Percentiles rank a stretch among this genome's conserved stretches.
These are phyloP conservation scores for Onchidella celtica DNA, from an alignment of 2,888 invertebrate species.

Conservation along the genomic window DNA sequence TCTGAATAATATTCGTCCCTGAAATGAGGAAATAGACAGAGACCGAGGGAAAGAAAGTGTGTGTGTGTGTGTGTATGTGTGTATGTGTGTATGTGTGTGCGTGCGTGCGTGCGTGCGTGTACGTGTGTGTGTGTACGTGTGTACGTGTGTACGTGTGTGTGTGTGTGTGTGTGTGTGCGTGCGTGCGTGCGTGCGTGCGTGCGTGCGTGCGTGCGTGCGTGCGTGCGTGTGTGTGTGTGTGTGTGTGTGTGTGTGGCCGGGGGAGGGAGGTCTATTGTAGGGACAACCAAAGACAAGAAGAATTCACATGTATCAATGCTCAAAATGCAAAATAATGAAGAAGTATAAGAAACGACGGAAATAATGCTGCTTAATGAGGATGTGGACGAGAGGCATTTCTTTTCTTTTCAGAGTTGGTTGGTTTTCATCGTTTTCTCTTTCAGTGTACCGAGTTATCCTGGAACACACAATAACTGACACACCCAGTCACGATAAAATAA, in stretches of 20 bases:
- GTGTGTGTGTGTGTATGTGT: slow-evolving; percentile 1
- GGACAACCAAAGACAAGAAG: too few relatives aligned
- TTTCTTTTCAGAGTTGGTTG: too few relatives aligned
- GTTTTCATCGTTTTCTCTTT: too few relatives aligned
- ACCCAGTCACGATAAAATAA: too few relatives aligned
- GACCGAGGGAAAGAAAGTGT: not conserved
- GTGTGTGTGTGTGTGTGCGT: slow-evolving; percentile 31
- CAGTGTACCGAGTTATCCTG: too few relatives aligned
- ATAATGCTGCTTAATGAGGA: too few relatives aligned
- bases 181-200: slow-evolving; percentile 20
- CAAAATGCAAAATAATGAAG: too few relatives aligned
- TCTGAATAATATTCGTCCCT: not conserved
- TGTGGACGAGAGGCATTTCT: too few relatives aligned
- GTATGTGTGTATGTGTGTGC: not conserved
- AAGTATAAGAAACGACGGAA: too few relatives aligned
- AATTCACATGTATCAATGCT: too few relatives aligned
- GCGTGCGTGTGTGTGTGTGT: slow-evolving; percentile 30
- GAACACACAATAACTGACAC: too few relatives aligned
- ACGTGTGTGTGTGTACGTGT: not conserved
- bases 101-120: not conserved
- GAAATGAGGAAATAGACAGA: not conserved
- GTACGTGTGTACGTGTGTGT: not conserved
- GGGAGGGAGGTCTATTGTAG: not conserved
- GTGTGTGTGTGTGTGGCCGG: too few relatives aligned
- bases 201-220: slow-evolving; percentile 21